These are phyloP conservation scores for Perccottus glenii DNA, from an alignment of 2,113 vertebrate genomes.

Conservation along the genomic window DNA sequence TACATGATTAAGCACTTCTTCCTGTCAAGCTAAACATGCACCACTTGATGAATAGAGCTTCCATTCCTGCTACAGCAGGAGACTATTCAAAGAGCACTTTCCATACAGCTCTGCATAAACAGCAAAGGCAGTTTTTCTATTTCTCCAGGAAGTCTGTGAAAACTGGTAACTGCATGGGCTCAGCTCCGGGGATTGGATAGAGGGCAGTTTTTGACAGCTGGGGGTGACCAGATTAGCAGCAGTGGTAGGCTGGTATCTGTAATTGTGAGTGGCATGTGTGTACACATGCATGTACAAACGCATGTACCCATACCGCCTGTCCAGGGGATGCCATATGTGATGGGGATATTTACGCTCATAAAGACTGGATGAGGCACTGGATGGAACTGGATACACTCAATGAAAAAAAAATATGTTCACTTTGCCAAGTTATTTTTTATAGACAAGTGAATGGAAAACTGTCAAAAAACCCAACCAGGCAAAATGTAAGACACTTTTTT, in stretches of 20 bases:
- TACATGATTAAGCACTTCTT: constrained; percentile 9
- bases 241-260: constrained; percentile 53
- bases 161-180: constrained; percentile 19
- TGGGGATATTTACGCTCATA: constrained; percentile 49
- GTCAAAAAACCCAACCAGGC: neutral
- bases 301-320: constrained; percentile 19
- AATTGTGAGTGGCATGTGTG: constrained; percentile 43
- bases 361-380: constrained; percentile 29
- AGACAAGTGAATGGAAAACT: too few relatives aligned
- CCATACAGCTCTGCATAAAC: constrained; percentile 28
- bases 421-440: too few relatives aligned
- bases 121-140: constrained; percentile 51
- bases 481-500: constrained; percentile 1
- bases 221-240: constrained; percentile 69
- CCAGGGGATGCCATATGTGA: constrained; percentile 50
- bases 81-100: constrained; percentile 9
- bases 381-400: constrained; percentile 27
- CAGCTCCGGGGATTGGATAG: constrained; percentile 42
- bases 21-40: constrained; percentile 1
- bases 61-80: constrained; percentile 4
- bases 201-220: constrained; percentile 72
- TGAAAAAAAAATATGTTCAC: neutral
- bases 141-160: constrained; percentile 48
- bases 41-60: constrained; percentile 15
- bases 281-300: constrained; percentile 2